Evolutionary conservation across 2,888 invertebrate species (phyloP).

Genomic region (Harpalus rufipes): DNA sequence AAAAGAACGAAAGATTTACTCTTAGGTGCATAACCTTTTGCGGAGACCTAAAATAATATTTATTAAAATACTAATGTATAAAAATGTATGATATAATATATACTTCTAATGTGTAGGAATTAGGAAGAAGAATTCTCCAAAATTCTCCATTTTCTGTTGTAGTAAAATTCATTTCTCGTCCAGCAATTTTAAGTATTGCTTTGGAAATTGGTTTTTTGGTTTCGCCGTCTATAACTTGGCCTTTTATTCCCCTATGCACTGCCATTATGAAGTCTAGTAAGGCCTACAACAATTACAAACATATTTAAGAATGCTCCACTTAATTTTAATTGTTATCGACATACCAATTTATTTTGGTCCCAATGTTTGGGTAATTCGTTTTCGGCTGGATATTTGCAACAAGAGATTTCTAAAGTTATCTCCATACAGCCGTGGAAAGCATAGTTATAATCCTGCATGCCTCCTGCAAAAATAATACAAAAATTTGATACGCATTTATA

Average conservation of each 20-base stretch:
- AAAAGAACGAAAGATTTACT: constrained; percentile 62
- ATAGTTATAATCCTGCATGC: constrained; percentile 86
- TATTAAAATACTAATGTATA: not conserved
- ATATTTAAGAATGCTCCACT: not conserved
- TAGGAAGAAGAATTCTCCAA: constrained; percentile 83
- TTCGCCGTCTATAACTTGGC: constrained; percentile 78
- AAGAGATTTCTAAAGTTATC: constrained; percentile 83
- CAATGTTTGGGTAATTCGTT: constrained; percentile 79
- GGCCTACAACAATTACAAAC: constrained; percentile 73
- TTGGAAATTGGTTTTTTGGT: constrained; percentile 77
- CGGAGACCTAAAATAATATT: constrained; percentile 69
- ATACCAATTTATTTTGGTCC: constrained; percentile 80
- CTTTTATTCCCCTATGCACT: constrained; percentile 81
- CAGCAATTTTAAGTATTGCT: constrained; percentile 79
- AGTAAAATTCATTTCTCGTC: constrained; percentile 80
- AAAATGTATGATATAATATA: not conserved
- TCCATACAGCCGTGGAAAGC: constrained; percentile 83
- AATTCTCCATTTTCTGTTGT: constrained; percentile 81
- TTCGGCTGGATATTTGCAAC: constrained; percentile 83
- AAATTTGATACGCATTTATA: too few species aligned
- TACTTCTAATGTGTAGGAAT: constrained; percentile 80
- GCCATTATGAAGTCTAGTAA: constrained; percentile 79
- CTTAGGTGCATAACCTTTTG: constrained; percentile 69
- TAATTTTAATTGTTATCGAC: constrained; percentile 44
- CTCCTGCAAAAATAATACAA: constrained; percentile 74